A percentile compares a stretch with the other conserved stretches of the same genome.
Evolutionary conservation across 2,888 invertebrate genomes (phyloP).

Genomic region (Antheraea yamamai): DNA sequence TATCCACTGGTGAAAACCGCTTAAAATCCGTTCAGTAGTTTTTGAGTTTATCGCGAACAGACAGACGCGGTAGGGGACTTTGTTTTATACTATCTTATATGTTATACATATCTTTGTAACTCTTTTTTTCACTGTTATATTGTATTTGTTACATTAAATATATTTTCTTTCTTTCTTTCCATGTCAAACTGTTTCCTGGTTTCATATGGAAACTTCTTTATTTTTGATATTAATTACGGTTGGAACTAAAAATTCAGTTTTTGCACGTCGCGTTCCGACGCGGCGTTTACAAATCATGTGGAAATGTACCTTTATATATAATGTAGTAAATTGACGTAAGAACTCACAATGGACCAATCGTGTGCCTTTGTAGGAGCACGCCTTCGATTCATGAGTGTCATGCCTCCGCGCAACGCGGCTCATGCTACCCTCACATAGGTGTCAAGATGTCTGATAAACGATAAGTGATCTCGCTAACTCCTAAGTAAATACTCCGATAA

Average conservation of each 20-base stretch:
- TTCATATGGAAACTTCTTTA: not conserved
- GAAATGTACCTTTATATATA: slow-evolving; percentile 5
- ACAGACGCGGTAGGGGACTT: too few relatives aligned
- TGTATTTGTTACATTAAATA: too few relatives aligned
- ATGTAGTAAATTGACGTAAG: not conserved
- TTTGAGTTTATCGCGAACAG: too few relatives aligned
- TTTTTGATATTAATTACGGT: not conserved
- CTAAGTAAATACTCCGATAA: slow-evolving; percentile 48
- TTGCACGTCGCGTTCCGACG: not conserved
- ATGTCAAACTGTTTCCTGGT: too few relatives aligned
- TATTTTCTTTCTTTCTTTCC: too few relatives aligned
- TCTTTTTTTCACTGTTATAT: too few relatives aligned
- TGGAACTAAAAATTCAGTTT: not conserved
- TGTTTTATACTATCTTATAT: too few relatives aligned
- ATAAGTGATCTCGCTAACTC: slow-evolving; percentile 50
- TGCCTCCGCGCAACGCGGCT: slow-evolving; percentile 47
- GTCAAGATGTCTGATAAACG: slow-evolving; percentile 44
- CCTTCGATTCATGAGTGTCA: slow-evolving; percentile 69
- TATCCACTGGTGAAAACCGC: too few relatives aligned
- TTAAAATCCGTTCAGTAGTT: too few relatives aligned
- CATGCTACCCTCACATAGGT: slow-evolving; percentile 47
- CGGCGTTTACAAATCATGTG: not conserved
- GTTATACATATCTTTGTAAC: too few relatives aligned
- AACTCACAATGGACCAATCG: slow-evolving; percentile 48
- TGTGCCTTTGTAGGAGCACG: slow-evolving; percentile 49